These are phyloP conservation scores for Eleutherodactylus coqui DNA, from an alignment of 2,797 vertebrate genomes.

Conservation along the genomic window DNA sequence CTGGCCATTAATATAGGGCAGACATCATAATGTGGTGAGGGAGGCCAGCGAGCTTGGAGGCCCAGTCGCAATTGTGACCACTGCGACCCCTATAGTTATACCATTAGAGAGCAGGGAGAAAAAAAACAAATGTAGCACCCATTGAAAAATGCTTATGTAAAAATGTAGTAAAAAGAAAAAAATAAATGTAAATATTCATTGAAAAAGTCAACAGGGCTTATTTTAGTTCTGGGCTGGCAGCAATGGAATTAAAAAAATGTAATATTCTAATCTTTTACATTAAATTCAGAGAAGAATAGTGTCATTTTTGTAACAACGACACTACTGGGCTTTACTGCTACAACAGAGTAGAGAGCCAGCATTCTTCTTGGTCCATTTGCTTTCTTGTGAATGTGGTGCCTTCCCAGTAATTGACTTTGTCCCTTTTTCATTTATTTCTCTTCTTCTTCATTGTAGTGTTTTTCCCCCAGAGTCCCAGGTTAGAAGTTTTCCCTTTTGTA, in stretches of 20 bases:
- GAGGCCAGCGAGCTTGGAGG: no score
- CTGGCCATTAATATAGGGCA: no score
- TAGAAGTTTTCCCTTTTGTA: slow-evolving; percentile 88
- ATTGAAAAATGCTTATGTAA: not conserved
- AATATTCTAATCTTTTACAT: not conserved
- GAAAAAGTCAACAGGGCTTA: not conserved
- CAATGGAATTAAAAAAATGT: not conserved
- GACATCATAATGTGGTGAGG: no score
- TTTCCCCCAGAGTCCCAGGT: slow-evolving; percentile 82
- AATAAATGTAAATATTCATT: not conserved
- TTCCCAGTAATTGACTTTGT: slow-evolving; percentile 80
- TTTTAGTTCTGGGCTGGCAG: no score
- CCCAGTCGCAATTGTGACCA: no score
- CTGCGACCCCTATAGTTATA: no score
- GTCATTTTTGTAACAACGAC: slow-evolving; percentile 54
- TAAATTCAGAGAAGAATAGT: not conserved
- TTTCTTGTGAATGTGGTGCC: slow-evolving; percentile 73
- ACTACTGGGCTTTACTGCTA: slow-evolving; percentile 28
- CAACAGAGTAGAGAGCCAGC: slow-evolving; percentile 42
- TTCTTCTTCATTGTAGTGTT: slow-evolving; percentile 78
- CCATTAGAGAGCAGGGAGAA: no score
- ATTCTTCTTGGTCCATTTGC: slow-evolving; percentile 71
- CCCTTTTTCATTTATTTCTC: slow-evolving; percentile 81
- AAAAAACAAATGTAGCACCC: not conserved
- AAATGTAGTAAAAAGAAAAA: not conserved